These are phyloP conservation scores for Ditula angustiorana DNA, from an alignment of 2,888 invertebrate species.

Conservation along the genomic window DNA sequence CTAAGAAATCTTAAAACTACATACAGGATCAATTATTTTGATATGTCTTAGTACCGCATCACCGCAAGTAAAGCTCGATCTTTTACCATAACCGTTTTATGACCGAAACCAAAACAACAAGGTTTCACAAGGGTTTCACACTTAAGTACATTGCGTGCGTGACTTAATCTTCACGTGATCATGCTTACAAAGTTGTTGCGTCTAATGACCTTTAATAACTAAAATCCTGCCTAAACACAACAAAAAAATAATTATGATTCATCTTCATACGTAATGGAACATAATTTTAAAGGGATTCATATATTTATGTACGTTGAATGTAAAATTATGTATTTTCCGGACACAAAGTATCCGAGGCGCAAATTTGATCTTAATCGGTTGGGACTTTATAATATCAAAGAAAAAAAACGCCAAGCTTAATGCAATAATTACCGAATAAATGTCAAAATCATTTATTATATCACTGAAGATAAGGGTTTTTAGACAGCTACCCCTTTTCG, in stretches of 20 bases:
- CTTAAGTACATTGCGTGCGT: conserved; percentile 51
- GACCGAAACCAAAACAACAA: background rate
- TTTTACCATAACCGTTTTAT: background rate
- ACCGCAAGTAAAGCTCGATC: too few species aligned
- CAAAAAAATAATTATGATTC: background rate
- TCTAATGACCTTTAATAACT: conserved; percentile 32
- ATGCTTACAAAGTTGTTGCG: conserved; percentile 33
- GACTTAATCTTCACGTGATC: conserved; percentile 44
- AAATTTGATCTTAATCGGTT: background rate
- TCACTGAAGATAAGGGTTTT: background rate
- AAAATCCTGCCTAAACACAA: conserved; percentile 14
- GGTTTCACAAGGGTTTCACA: conserved; percentile 40
- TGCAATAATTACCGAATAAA: background rate
- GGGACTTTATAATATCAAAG: background rate
- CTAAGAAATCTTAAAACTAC: too few species aligned
- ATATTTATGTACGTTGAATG: too few species aligned
- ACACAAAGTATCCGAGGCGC: too few species aligned
- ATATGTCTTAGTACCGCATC: too few species aligned
- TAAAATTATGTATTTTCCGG: too few species aligned
- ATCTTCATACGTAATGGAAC: too few species aligned
- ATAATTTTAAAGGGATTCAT: too few species aligned
- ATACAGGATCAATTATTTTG: too few species aligned
- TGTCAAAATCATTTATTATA: background rate
- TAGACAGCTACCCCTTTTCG: background rate
- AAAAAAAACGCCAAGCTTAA: too few species aligned